These are phyloP conservation scores for Odontamblyopus rebecca DNA, from an alignment of 2,797 vertebrate species.

Conservation along the genomic window DNA sequence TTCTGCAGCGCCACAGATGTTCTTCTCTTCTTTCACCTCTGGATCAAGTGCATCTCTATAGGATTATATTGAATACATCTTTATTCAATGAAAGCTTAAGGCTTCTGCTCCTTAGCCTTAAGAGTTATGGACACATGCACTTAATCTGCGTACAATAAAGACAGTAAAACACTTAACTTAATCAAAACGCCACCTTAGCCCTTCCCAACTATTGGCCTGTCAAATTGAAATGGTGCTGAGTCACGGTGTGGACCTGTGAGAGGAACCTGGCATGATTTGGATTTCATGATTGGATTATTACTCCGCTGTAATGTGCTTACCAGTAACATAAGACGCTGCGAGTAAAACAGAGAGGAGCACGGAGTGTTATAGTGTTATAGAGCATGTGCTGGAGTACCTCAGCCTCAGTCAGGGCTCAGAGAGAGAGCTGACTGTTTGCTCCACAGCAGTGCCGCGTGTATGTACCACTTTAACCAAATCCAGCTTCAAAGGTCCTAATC, in stretches of 20 bases:
- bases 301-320: constrained; percentile 25
- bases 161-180: constrained; percentile 9
- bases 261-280: constrained; percentile 28
- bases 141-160: constrained; percentile 14
- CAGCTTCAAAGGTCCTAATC: constrained; percentile 75
- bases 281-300: constrained; percentile 33
- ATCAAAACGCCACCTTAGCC: constrained; percentile 25
- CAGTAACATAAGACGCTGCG: constrained; percentile 31
- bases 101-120: constrained; percentile 3
- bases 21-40: background rate
- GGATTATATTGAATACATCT: constrained; percentile 3
- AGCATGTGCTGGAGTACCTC: constrained; percentile 16
- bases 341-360: constrained; percentile 33
- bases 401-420: constrained; percentile 37
- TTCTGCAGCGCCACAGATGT: constrained; percentile 2
- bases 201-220: constrained; percentile 15
- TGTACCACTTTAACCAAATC: constrained; percentile 59
- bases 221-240: constrained; percentile 32
- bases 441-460: constrained; percentile 43
- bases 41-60: constrained; percentile 2
- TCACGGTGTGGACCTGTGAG: constrained; percentile 32
- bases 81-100: constrained; percentile 1
- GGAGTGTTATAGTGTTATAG: constrained; percentile 21
- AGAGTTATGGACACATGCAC: constrained; percentile 17
- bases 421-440: constrained; percentile 59